phyloP scores from a whole-genome alignment of 2,888 invertebrate species.

The Morpho achilles region DNA sequence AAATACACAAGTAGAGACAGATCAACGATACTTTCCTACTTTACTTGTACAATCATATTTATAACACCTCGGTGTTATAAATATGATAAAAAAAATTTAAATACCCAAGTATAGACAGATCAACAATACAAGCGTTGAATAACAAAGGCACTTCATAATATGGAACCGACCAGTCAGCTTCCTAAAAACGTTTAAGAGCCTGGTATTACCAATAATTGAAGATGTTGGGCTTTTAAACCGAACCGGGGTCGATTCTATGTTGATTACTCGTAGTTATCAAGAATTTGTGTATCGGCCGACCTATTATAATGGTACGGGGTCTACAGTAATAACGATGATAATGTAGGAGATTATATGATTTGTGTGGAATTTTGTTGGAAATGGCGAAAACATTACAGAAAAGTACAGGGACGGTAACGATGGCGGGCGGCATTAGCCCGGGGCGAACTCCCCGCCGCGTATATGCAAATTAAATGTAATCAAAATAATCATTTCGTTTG shows the following conservation, averaged over 20 bases:
- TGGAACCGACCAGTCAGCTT: constrained; percentile 56
- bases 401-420: constrained; percentile 74
- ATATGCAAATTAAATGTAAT: constrained; percentile 79
- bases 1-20: too few relatives aligned
- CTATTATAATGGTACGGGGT: constrained; percentile 67
- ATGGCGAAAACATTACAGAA: constrained; percentile 79
- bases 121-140: neutral
- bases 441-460: constrained; percentile 56
- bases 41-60: too few relatives aligned
- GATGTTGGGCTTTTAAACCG: constrained; percentile 63
- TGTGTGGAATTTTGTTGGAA: constrained; percentile 78
- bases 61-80: too few relatives aligned
- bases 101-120: too few relatives aligned
- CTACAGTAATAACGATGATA: constrained; percentile 76
- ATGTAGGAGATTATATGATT: constrained; percentile 77
- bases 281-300: constrained; percentile 68
- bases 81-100: too few relatives aligned
- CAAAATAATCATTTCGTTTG: constrained; percentile 75
- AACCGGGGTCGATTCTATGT: constrained; percentile 69
- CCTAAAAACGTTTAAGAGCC: constrained; percentile 72
- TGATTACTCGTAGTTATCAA: constrained; percentile 76
- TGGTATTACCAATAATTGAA: constrained; percentile 77
- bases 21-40: too few relatives aligned
- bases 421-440: constrained; percentile 56
- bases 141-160: neutral